Evolutionary conservation across 2,888 invertebrate genomes (phyloP).

Genomic region (Spisula solida): DNA sequence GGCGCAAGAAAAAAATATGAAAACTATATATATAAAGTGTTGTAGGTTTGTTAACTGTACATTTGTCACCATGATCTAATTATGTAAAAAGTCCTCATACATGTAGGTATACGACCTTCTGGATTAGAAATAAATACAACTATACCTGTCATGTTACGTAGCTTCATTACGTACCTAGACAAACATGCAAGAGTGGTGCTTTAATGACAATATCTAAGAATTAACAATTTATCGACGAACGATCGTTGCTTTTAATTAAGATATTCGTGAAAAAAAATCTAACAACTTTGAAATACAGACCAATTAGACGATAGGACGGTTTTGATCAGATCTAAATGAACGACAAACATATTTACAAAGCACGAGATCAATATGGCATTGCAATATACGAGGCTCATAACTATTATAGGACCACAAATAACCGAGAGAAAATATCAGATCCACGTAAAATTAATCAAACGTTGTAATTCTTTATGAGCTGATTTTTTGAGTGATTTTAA

Average conservation of each 20-base stretch:
- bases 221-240: background rate
- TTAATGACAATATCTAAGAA: no score
- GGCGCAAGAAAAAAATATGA: no score
- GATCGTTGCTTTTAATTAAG: background rate
- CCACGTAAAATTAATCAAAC: background rate
- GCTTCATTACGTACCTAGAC: no score
- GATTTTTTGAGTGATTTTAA: background rate
- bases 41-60: no score
- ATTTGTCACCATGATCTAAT: no score
- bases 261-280: background rate
- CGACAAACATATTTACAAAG: background rate
- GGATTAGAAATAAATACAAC: no score
- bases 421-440: background rate
- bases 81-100: no score
- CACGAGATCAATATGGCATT: background rate
- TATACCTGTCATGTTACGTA: no score
- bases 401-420: background rate
- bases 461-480: background rate
- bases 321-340: background rate
- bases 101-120: no score
- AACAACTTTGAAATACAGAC: conserved; percentile 3
- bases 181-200: no score
- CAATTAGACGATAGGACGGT: background rate
- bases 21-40: no score
- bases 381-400: conserved; percentile 1